Evolutionary conservation across 2,113 vertebrate species (phyloP).

Genomic region (Menura novaehollandiae): DNA sequence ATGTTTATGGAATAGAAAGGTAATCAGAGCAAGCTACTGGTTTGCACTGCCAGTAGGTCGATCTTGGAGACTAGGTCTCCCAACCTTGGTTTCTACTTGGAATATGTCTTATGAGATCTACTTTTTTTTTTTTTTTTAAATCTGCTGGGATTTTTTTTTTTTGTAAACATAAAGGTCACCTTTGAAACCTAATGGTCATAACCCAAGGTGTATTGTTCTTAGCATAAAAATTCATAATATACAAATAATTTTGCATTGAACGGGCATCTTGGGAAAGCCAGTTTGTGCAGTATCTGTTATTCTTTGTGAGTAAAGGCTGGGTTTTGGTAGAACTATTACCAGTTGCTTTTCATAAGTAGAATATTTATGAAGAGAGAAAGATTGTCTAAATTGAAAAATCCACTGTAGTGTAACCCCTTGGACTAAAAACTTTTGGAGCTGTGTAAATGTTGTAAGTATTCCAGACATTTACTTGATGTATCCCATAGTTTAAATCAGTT

Average conservation of each 20-base stretch:
- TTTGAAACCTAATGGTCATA: not conserved
- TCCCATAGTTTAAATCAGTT: not conserved
- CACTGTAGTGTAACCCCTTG: not conserved
- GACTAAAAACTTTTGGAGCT: not conserved
- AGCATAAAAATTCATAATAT: not conserved
- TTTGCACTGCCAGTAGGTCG: not conserved
- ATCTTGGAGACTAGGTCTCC: not conserved
- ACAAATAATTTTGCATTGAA: not conserved
- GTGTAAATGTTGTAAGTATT: not conserved
- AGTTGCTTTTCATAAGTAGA: not conserved
- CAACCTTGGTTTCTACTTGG: not conserved
- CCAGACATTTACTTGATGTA: not conserved
- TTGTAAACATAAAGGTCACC: not conserved
- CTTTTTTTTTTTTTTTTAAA: not conserved
- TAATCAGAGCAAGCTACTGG: not conserved
- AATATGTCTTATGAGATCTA: not conserved
- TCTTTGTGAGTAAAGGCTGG: not conserved
- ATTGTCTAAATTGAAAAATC: not conserved
- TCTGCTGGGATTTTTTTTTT: not conserved
- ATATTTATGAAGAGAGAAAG: not conserved
- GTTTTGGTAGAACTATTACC: not conserved
- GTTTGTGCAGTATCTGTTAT: not conserved
- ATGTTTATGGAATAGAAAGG: not conserved
- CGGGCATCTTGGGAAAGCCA: fast-evolving
- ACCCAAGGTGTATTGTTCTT: not conserved